phyloP scores from a whole-genome alignment of 2,888 invertebrate species.

The Coleophora deauratella region DNA sequence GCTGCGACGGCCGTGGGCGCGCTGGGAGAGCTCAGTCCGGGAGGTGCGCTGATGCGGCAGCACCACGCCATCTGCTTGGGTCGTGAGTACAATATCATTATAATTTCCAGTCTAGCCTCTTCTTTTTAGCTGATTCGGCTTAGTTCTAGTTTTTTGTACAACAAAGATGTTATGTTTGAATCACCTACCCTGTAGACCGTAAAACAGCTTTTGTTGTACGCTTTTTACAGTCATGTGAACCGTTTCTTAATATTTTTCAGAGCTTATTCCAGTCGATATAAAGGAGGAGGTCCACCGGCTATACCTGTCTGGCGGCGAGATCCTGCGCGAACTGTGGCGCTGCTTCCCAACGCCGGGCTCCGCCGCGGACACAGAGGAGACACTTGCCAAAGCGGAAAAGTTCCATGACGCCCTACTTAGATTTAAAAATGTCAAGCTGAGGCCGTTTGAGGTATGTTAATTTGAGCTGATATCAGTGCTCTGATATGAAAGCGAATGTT shows the following conservation, averaged over 20 bases:
- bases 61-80: conserved; percentile 77
- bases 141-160: no score
- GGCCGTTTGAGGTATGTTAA: conserved; percentile 83
- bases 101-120: no score
- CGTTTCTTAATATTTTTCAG: conserved; percentile 52
- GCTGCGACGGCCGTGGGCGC: conserved; percentile 88
- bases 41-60: conserved; percentile 80
- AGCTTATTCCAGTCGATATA: conserved; percentile 87
- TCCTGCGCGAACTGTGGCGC: conserved; percentile 95
- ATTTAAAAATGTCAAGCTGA: conserved; percentile 89
- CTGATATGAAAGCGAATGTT: no score
- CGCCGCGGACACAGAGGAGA: conserved; percentile 83
- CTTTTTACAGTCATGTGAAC: no score
- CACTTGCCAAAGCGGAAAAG: conserved; percentile 84
- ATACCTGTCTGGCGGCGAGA: conserved; percentile 90
- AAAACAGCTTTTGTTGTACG: no score
- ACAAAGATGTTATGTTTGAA: no score
- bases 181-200: no score
- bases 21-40: conserved; percentile 91
- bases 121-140: no score
- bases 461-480: no score
- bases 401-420: conserved; percentile 93
- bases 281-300: conserved; percentile 88
- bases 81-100: conserved; percentile 64
- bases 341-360: conserved; percentile 93